phyloP scores from a whole-genome alignment of 2,888 invertebrate genomes.

The Pomacea canaliculata region DNA sequence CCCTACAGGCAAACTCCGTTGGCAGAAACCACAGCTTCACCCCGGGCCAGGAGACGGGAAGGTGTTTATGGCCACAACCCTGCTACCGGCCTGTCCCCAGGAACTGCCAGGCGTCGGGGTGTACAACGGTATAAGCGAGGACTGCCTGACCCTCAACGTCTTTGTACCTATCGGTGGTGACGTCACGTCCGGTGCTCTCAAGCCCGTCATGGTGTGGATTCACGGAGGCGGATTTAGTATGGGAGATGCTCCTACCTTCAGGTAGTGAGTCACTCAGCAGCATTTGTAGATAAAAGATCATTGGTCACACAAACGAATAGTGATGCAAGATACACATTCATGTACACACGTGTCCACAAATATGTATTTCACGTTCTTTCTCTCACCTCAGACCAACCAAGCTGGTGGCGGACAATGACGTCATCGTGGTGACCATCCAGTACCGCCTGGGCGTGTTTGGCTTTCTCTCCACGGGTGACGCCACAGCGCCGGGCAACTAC shows the following conservation, averaged over 20 bases:
- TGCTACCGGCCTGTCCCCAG: constrained; percentile 14
- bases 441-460: constrained; percentile 23
- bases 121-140: constrained; percentile 4
- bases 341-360: too few species aligned
- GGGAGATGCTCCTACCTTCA: not conserved
- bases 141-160: constrained; percentile 10
- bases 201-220: constrained; percentile 22
- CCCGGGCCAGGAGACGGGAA: constrained; percentile 11
- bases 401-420: constrained; percentile 14
- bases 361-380: not conserved
- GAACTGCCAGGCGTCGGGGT: constrained; percentile 2
- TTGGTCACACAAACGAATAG: too few species aligned
- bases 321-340: too few species aligned
- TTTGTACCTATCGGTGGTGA: not conserved
- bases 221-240: constrained; percentile 16
- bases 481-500: constrained; percentile 18
- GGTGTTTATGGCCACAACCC: constrained; percentile 13
- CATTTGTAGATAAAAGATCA: not conserved
- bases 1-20: constrained; percentile 27
- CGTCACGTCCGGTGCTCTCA: not conserved
- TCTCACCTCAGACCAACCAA: not conserved
- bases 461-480: constrained; percentile 22
- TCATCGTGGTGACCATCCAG: constrained; percentile 27
- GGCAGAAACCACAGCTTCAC: constrained; percentile 28
- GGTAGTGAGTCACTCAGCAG: not conserved